Evolutionary conservation across 2,888 invertebrate genomes (phyloP).

Genomic region (Rotaria sp.): DNA sequence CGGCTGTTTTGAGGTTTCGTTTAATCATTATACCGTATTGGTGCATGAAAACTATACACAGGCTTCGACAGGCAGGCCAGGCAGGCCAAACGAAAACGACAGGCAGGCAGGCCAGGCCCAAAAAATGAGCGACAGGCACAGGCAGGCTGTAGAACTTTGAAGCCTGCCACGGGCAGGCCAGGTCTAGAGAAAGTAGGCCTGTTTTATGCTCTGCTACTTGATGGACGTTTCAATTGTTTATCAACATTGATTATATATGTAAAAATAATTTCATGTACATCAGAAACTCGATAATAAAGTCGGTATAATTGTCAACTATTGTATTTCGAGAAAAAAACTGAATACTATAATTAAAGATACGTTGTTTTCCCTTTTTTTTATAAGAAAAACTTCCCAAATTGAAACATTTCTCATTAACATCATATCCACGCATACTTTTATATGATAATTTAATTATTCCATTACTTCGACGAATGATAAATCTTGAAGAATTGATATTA

Average conservation of each 20-base stretch:
- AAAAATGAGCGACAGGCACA: no score
- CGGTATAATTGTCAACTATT: neutral
- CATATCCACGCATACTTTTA: neutral
- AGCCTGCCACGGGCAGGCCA: no score
- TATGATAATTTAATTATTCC: neutral
- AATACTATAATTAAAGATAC: neutral
- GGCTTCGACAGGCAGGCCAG: no score
- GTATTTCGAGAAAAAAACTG: neutral
- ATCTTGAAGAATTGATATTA: no score
- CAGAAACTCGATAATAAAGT: neutral
- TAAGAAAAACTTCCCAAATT: neutral
- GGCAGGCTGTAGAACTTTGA: no score
- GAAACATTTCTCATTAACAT: neutral
- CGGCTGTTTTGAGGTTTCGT: no score
- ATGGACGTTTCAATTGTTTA: neutral
- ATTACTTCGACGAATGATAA: neutral
- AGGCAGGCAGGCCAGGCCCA: no score
- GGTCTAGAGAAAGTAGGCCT: no score
- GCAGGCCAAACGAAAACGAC: no score
- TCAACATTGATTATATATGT: neutral
- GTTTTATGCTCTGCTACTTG: no score
- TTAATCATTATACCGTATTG: no score
- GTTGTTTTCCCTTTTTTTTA: neutral
- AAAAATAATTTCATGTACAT: neutral
- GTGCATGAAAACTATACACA: no score